Evolutionary conservation across 2,888 invertebrate genomes (phyloP), one percentile per base, ranked within the genome.

Genomic region (Eupithecia pulchellata): DNA sequence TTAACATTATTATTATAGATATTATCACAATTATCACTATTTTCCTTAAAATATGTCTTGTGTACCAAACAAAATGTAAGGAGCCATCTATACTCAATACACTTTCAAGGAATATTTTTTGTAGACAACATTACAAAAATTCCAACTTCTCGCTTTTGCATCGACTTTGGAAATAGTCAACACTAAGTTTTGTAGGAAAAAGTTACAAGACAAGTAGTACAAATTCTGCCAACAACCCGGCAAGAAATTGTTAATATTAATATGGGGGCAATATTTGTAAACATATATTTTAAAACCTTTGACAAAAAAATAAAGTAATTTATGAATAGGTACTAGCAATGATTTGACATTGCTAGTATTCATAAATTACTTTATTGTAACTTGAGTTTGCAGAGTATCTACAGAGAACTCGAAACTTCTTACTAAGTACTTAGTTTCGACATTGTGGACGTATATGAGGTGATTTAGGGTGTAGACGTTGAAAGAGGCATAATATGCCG

Each of bases 11-110:
- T 25, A 20, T 25, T 11, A 47, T 11, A n/a, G n/a, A n/a, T 42
- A 47, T 20, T 20, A 52, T 52, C 52, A 52, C 52, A 52, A 52
- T 25, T 42, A 52, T 52, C 52, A 52, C 52, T 25, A n/a, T 25
- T 47, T 25, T 52, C 52, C 25, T 52, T 25, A 52, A 20, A 52
- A 25, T 52, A 52, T 20, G 52, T 25, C 1, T 25, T 13, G 11
- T 25, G 52, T 52, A 52, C 52, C 20, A 52, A 52, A 52, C 52
- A 25, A 52, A 25, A 52, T 4, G 25, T 47, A 2, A 52, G n/a
- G 11, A 3, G 25, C 11, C 47, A 20, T 11, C 11, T 20, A 47
- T 47, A 47, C n/a, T 47, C 0, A 20, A 47, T n/a, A 1, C 20
- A 13, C 13, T 52, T 11, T 52, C 25, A 13, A 52, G 52, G 11